These are phyloP conservation scores for Luffia ferchaultella DNA, from an alignment of 2,888 invertebrate genomes.

Conservation along the genomic window DNA sequence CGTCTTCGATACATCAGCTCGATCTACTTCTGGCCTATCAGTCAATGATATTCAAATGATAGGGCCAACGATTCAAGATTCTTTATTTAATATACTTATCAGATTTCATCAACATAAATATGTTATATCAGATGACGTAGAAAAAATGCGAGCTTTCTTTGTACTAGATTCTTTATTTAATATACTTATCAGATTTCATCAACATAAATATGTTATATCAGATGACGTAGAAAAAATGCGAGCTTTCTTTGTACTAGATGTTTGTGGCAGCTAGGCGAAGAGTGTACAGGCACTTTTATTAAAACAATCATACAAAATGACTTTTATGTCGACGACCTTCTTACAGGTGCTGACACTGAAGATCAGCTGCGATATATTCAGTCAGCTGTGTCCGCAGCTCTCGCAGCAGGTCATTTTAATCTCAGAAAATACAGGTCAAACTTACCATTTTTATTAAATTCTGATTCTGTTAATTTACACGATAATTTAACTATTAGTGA, in stretches of 20 bases:
- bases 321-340: background rate
- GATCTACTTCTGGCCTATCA: conserved; percentile 4
- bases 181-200: no score
- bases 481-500: background rate
- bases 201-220: no score
- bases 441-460: background rate
- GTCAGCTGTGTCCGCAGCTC: background rate
- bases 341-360: background rate
- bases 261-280: background rate
- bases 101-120: conserved; percentile 16
- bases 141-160: no score
- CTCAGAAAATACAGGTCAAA: background rate
- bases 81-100: conserved; percentile 16
- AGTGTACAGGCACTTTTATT: background rate
- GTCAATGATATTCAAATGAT: conserved; percentile 7
- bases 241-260: background rate
- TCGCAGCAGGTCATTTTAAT: background rate
- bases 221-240: background rate
- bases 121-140: conserved; percentile 17
- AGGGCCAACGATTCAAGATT: no score
- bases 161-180: no score
- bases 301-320: background rate
- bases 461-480: background rate
- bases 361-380: background rate
- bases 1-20: no score